Percentiles rank a stretch among this genome's conserved stretches.
phyloP scores from a whole-genome alignment of 2,797 vertebrate genomes.

The Eupleurogrammus muticus region DNA sequence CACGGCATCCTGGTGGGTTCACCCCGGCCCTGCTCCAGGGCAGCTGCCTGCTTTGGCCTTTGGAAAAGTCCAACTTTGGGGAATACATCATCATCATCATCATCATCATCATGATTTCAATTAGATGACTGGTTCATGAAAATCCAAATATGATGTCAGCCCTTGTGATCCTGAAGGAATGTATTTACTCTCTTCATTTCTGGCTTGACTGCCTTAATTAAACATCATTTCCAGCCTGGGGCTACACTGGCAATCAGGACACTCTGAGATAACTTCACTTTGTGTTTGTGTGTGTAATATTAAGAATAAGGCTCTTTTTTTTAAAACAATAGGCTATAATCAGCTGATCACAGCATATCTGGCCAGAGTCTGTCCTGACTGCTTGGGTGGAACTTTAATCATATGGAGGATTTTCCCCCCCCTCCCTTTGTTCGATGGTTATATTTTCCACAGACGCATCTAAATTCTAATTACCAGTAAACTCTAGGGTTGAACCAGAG shows the following conservation, averaged over 20 bases:
- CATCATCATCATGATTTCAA: not conserved
- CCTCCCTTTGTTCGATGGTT: conserved; percentile 34
- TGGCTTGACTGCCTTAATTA: not conserved
- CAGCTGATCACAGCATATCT: not conserved
- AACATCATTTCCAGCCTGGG: not conserved
- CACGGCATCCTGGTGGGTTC: no score
- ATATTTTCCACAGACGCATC: conserved; percentile 58
- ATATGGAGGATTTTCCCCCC: conserved; percentile 33
- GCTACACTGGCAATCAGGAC: not conserved
- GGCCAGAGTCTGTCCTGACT: conserved; percentile 23
- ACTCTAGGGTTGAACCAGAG: conserved; percentile 63
- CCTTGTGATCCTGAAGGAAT: not conserved
- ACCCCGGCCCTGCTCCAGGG: no score
- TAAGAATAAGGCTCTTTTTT: not conserved
- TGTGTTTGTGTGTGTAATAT: not conserved
- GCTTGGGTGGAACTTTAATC: conserved; percentile 23
- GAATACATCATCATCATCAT: no score
- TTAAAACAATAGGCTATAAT: not conserved
- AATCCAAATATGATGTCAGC: not conserved
- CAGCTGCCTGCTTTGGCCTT: no score
- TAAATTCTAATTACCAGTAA: conserved; percentile 64
- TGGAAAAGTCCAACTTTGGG: not conserved
- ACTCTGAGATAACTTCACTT: not conserved
- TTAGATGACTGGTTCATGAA: not conserved
- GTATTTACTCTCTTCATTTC: not conserved